Conservation (phyloP, 2,113 vertebrate species). For the Rhagologus leucostigma region DNA sequence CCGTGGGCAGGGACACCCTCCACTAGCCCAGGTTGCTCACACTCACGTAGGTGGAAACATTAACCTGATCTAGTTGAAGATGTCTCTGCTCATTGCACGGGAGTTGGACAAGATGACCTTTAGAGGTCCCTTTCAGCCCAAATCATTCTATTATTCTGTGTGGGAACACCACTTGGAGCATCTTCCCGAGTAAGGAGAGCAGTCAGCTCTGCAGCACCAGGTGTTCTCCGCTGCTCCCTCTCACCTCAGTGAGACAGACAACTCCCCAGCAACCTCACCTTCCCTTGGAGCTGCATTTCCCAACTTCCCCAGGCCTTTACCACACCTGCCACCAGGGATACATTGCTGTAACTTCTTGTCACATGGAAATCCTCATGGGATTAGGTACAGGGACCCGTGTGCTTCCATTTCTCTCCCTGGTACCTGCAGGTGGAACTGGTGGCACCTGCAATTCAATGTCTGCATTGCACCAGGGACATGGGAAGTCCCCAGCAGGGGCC, state of each 20-base stretch:
- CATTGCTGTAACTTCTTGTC: neutral
- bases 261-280: neutral
- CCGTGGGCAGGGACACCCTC: neutral
- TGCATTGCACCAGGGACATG: neutral
- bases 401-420: neutral
- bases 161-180: neutral
- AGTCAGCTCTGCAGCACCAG: neutral
- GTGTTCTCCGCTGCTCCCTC: neutral
- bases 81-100: neutral
- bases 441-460: neutral
- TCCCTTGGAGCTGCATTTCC: neutral
- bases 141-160: neutral
- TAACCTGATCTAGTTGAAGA: neutral
- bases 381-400: neutral
- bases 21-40: neutral
- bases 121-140: neutral
- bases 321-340: neutral
- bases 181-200: neutral
- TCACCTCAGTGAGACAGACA: neutral
- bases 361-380: neutral
- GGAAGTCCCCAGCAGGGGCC: neutral
- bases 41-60: neutral
- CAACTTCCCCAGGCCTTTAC: neutral
- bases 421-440: rapidly evolving
- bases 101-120: neutral